Evolutionary conservation across 2,797 vertebrate genomes (phyloP), one percentile per base, ranked within the genome.

Genomic region (Leucoraja ocellata): DNA sequence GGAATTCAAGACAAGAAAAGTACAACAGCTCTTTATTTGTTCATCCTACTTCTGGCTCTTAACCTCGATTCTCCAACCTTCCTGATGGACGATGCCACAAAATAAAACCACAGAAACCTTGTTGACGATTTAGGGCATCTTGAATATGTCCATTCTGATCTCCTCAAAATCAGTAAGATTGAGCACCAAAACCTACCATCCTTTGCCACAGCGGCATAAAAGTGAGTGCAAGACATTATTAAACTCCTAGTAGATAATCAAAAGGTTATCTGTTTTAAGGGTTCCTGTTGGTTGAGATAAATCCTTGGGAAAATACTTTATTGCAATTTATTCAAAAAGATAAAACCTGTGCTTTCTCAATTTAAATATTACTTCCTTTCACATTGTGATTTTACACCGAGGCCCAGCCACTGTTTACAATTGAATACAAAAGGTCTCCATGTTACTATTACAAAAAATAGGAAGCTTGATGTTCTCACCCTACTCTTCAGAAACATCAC

Each of bases 291-390:
- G 32, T 32, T 32, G 32, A 32, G 32, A 32, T 32, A 32, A 32
- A 32, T 32, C 32, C 32, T 32, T 32, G 32, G 32, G 32, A 32
- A 32, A 32, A 32, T 32, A 32, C 32, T 32, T 32, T 32, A 32
- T 32, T 32, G 32, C 32, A 32, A 32, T 32, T 32, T 32, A 32
- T 32, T 32, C 32, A 58, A 18, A 16, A 63, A 32, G 61, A 83
- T 83, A 86, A 86, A 86, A 28, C 58, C 61, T 58, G 11, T 86
- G 23, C 58, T 86, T n/a, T 86, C 54, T 86, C 83, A 86, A 61
- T 86, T 63, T 25, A 86, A 86, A 58, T 63, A 14, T 32, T 36
- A n/a, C n/a, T 88, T n/a, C 9, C 61, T 65, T 88, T 32, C 61
- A n/a, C n/a, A 28, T 28, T 32, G n/a, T 25, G 16, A 65, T 65